Evolutionary conservation across 2,888 invertebrate species (phyloP).

Genomic region (Eumacrocentrus americanus): DNA sequence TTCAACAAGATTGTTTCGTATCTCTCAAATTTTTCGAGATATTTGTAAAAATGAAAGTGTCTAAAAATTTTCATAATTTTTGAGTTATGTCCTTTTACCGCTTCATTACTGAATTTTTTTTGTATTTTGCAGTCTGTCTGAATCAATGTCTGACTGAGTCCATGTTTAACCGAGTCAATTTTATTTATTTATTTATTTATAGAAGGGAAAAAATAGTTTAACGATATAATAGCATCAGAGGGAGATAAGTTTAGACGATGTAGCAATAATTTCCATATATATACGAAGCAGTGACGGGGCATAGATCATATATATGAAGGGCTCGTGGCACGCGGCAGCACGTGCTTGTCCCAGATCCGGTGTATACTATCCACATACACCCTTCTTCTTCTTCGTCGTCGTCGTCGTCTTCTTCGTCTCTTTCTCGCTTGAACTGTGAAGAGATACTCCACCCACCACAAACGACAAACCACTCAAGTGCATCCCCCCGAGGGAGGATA

Average conservation of each 20-base stretch:
- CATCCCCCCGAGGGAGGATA: slow-evolving; percentile 37
- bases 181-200: no score
- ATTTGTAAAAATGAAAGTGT: no score
- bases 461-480: slow-evolving; percentile 56
- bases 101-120: no score
- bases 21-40: no score
- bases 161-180: no score
- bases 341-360: slow-evolving; percentile 48
- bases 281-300: slow-evolving; percentile 44
- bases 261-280: slow-evolving; percentile 47
- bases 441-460: slow-evolving; percentile 49
- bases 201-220: neutral
- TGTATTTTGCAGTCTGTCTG: no score
- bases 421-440: slow-evolving; percentile 34
- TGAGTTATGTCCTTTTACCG: no score
- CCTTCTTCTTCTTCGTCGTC: slow-evolving; percentile 31
- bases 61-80: no score
- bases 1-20: no score
- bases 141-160: no score
- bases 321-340: slow-evolving; percentile 54
- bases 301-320: slow-evolving; percentile 57
- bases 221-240: no score
- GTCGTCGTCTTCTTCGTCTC: slow-evolving; percentile 31
- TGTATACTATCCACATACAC: slow-evolving; percentile 36
- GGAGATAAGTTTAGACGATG: slow-evolving; percentile 43